phyloP scores from a whole-genome alignment of 2,888 invertebrate genomes.

The Ophion ventricosus region DNA sequence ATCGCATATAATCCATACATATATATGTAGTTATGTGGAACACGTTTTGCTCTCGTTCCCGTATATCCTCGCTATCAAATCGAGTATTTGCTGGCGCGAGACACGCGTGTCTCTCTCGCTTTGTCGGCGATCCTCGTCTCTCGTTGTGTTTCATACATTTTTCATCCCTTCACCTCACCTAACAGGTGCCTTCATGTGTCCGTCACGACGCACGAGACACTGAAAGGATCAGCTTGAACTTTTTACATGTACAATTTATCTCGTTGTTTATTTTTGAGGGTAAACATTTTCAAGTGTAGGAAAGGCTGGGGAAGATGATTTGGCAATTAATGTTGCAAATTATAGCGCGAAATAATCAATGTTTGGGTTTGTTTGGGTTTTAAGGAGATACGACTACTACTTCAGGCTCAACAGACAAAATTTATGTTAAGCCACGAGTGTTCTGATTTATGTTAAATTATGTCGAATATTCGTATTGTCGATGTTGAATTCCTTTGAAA shows the following conservation, averaged over 20 bases:
- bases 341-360: too few species aligned
- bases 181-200: constrained; percentile 38
- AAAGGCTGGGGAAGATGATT: too few species aligned
- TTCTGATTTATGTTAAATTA: too few species aligned
- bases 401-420: too few species aligned
- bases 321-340: too few species aligned
- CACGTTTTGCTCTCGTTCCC: constrained; percentile 20
- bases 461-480: too few species aligned
- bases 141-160: constrained; percentile 49
- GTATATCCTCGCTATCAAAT: constrained; percentile 35
- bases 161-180: constrained; percentile 40
- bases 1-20: background rate
- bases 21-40: background rate
- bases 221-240: background rate
- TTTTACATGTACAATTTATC: constrained; percentile 6
- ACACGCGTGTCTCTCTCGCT: constrained; percentile 34
- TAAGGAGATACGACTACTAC: too few species aligned
- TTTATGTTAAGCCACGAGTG: too few species aligned
- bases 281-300: too few species aligned
- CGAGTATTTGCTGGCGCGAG: constrained; percentile 22
- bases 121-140: constrained; percentile 42
- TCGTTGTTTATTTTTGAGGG: background rate
- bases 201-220: background rate
- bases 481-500: too few species aligned
- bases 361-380: too few species aligned